Percentiles rank a stretch among this genome's conserved stretches.
Conservation (phyloP, 2,888 invertebrate species). For the Amiota mariae region DNA sequence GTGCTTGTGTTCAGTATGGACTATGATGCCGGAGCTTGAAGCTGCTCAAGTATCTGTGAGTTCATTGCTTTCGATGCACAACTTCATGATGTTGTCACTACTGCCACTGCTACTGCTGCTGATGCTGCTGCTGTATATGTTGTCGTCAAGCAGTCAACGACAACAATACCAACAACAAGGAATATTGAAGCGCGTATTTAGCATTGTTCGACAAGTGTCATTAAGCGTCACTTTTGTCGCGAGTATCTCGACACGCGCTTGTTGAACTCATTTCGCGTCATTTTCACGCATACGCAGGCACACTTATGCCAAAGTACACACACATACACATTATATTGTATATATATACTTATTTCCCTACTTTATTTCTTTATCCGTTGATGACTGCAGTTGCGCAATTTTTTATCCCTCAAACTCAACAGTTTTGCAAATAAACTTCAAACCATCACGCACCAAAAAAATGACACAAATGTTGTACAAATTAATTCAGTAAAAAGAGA, state of each 20-base stretch:
- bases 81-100: neutral
- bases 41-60: no score
- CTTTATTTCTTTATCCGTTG: conserved; percentile 2
- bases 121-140: neutral
- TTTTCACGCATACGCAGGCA: conserved; percentile 1
- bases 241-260: conserved; percentile 5
- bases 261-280: neutral
- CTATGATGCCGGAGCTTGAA: neutral
- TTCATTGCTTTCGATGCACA: no score
- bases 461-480: no score
- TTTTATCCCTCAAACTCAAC: neutral
- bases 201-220: conserved; percentile 30
- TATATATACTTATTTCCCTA: conserved; percentile 8
- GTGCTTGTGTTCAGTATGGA: neutral
- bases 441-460: neutral
- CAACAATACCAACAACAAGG: conserved; percentile 1
- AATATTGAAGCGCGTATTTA: conserved; percentile 25
- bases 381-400: neutral
- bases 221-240: conserved; percentile 26
- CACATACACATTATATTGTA: neutral
- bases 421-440: conserved; percentile 24
- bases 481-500: no score
- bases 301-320: neutral
- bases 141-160: neutral
- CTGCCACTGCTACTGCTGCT: neutral